Conservation (phyloP, 2,113 vertebrate species). For the Psophia crepitans region DNA sequence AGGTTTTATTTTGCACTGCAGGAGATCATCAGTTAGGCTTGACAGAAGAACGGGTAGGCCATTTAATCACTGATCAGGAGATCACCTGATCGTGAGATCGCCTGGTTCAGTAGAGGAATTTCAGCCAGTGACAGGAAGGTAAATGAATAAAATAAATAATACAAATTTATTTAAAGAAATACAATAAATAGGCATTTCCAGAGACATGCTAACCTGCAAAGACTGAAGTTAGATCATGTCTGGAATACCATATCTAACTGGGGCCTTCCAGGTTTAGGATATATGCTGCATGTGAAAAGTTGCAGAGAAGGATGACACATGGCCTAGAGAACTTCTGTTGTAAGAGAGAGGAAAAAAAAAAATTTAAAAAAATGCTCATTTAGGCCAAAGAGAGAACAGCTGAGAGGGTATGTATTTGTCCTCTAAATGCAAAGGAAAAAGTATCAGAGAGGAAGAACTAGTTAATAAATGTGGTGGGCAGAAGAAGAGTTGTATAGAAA, state of each 20-base stretch:
- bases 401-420: not conserved
- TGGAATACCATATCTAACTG: not conserved
- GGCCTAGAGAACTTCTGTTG: not conserved
- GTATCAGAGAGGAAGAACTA: not conserved
- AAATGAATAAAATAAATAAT: not conserved
- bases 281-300: not conserved
- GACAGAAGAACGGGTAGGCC: not conserved
- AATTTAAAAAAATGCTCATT: not conserved
- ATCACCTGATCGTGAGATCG: not conserved
- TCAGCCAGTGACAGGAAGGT: not conserved
- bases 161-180: too few relatives aligned
- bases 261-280: not conserved
- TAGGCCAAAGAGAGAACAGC: not conserved
- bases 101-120: not conserved
- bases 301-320: not conserved
- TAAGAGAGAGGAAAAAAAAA: not conserved
- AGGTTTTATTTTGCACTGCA: not conserved
- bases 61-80: not conserved
- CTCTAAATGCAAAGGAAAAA: not conserved
- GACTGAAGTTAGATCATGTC: not conserved
- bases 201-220: not conserved
- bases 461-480: not conserved
- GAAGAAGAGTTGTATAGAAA: not conserved
- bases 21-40: not conserved
- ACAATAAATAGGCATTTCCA: not conserved